phyloP scores from a whole-genome alignment of 2,888 invertebrate species.

The Epinotia ramella region DNA sequence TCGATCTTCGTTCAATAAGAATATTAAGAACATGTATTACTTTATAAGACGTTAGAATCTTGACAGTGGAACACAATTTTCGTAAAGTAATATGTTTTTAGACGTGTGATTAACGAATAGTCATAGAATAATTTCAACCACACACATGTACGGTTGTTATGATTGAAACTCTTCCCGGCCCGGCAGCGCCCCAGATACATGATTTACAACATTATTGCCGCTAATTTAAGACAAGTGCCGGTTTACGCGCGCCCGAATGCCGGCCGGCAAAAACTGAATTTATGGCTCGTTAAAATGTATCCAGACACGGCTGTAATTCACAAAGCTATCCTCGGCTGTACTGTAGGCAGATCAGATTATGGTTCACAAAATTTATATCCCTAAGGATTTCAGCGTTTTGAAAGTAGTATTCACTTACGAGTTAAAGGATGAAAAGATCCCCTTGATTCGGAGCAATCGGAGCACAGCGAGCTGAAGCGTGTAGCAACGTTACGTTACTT shows the following conservation, averaged over 20 bases:
- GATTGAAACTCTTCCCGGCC: background rate
- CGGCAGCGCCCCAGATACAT: slow-evolving; percentile 48
- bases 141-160: background rate
- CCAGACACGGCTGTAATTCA: background rate
- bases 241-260: slow-evolving; percentile 54
- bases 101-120: no score
- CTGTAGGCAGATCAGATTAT: background rate
- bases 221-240: slow-evolving; percentile 75
- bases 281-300: slow-evolving; percentile 21
- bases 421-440: no score
- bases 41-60: no score
- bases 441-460: no score
- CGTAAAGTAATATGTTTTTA: no score
- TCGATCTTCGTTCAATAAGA: no score
- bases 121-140: no score
- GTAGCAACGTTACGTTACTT: no score
- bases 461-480: no score
- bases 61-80: no score
- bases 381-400: background rate
- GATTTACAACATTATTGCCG: slow-evolving; percentile 66
- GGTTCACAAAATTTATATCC: background rate
- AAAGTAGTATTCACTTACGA: no score
- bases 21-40: no score
- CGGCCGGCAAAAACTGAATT: slow-evolving; percentile 26
- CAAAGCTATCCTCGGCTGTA: background rate